Percentiles rank a stretch among this genome's conserved stretches.
Conservation (phyloP, 92 coral and sea anemone species). For the Actinernus sp. region DNA sequence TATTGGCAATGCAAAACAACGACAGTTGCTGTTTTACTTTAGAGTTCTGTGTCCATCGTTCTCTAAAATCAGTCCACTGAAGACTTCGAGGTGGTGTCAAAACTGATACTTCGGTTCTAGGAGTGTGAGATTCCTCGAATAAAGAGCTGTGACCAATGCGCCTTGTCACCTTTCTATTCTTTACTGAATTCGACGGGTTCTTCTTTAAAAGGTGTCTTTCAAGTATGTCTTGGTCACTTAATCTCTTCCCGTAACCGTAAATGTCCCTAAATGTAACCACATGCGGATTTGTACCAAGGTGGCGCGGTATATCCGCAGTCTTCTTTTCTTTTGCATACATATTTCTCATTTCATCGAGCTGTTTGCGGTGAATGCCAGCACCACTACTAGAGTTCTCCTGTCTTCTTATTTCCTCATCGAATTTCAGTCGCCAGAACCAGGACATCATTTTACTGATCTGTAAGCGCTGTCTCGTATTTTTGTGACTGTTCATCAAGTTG, state of each 20-base stretch:
- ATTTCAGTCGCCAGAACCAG: conserved; percentile 85
- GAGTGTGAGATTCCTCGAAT: no score
- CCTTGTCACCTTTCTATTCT: no score
- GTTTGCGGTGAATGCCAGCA: conserved; percentile 32
- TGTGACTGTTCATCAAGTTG: conserved; percentile 65
- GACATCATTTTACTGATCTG: conserved; percentile 92
- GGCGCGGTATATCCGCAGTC: conserved; percentile 68
- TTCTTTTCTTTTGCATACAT: conserved; percentile 63
- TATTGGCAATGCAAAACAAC: no score
- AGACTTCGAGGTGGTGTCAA: conserved; percentile 2
- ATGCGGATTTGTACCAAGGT: no score
- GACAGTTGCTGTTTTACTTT: no score
- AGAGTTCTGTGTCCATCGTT: conserved; percentile 61
- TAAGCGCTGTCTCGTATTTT: conserved; percentile 69
- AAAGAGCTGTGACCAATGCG: no score
- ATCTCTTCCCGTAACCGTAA: no score
- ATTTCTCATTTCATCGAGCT: conserved; percentile 44
- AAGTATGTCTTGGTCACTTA: no score
- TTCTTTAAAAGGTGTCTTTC: no score
- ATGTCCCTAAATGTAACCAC: no score
- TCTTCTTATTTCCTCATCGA: conserved; percentile 60
- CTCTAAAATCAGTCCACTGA: conserved; percentile 21
- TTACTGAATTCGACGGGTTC: no score
- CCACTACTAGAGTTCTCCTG: conserved; percentile 13
- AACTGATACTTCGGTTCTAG: no score